These are phyloP conservation scores for Nectonema munidae DNA, from an alignment of 2,888 invertebrate genomes.

Conservation along the genomic window DNA sequence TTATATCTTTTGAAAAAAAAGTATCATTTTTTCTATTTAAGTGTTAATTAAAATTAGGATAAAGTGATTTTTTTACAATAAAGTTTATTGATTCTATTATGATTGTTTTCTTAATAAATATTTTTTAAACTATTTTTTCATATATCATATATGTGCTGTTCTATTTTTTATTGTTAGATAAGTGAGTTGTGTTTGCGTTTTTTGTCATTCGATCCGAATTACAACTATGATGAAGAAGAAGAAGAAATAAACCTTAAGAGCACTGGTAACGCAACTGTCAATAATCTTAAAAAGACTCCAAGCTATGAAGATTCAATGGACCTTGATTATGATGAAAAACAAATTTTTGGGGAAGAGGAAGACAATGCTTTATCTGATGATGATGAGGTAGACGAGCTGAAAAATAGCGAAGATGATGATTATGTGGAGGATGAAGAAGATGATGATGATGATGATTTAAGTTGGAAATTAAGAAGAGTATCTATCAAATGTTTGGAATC, in stretches of 20 bases:
- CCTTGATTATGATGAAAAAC: no score
- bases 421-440: conserved; percentile 58
- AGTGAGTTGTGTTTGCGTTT: conserved; percentile 51
- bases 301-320: no score
- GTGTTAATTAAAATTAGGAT: no score
- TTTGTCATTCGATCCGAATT: conserved; percentile 87
- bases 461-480: conserved; percentile 45
- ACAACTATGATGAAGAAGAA: conserved; percentile 53
- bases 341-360: conserved; percentile 35
- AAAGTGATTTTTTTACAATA: no score
- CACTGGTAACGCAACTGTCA: neutral
- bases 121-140: no score
- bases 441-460: conserved; percentile 52
- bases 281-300: neutral
- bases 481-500: conserved; percentile 91
- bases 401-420: conserved; percentile 29
- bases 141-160: no score
- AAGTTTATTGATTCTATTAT: no score
- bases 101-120: no score
- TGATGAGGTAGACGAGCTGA: conserved; percentile 22
- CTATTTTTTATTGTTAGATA: no score
- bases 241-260: conserved; percentile 14
- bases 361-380: conserved; percentile 25
- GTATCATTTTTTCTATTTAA: no score
- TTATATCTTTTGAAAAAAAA: no score